Evolutionary conservation across 2,797 vertebrate species (phyloP).

Genomic region (Centropyge bicolor): DNA sequence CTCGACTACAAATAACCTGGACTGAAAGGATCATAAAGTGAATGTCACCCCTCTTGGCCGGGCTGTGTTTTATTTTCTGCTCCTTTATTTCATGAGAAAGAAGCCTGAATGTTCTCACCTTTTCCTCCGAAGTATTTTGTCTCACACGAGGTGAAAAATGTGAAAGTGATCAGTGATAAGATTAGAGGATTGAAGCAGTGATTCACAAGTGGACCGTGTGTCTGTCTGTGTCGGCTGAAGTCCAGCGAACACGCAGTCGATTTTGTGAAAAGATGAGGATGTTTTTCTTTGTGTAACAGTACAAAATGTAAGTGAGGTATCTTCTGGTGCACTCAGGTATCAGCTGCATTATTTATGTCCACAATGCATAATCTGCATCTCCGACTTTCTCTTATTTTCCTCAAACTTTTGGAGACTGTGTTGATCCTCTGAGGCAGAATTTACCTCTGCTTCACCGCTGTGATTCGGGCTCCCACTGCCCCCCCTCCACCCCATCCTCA

Average conservation of each 20-base stretch:
- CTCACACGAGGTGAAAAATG: background rate
- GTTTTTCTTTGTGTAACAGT: background rate
- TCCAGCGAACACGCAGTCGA: background rate
- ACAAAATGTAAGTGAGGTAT: slow-evolving; percentile 12
- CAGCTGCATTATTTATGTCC: slow-evolving; percentile 59
- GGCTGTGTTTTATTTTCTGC: background rate
- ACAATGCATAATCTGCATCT: slow-evolving; percentile 38
- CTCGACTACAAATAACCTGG: background rate
- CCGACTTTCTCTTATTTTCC: slow-evolving; percentile 13
- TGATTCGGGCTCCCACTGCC: background rate
- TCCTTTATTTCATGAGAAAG: background rate
- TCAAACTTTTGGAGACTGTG: slow-evolving; percentile 7
- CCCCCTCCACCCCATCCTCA: slow-evolving; percentile 21
- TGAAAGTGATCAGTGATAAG: slow-evolving; percentile 29
- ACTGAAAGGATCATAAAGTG: slow-evolving; percentile 3
- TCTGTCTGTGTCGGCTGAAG: background rate
- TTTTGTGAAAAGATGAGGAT: background rate
- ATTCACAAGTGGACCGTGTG: background rate
- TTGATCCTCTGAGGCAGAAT: slow-evolving; percentile 34
- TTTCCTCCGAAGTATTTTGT: background rate
- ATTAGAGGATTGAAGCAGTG: slow-evolving; percentile 5
- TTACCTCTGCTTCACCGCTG: slow-evolving; percentile 32
- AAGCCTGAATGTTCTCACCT: slow-evolving; percentile 1
- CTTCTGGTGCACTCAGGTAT: slow-evolving; percentile 23
- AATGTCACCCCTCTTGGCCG: background rate